Base-by-base conservation (phyloP, 2,113 vertebrate genomes). In the Natator depressus region DNA sequence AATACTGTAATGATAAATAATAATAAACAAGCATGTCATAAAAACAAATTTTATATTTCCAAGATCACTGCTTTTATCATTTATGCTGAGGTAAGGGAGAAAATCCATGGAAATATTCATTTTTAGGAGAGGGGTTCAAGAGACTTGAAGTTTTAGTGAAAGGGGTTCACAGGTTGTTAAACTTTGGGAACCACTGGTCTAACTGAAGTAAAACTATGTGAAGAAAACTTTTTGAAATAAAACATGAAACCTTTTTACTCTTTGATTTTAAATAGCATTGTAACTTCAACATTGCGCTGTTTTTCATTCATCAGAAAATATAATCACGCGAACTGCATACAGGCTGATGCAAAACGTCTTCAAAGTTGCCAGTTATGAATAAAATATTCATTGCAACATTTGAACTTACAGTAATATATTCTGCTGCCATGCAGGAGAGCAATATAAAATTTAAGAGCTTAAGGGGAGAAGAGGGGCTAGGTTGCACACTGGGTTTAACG, bases 141-240 rank as follows among this genome's bases (percentile, higher is more conserved):
- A 42, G 42, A 42, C 42, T 42, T 42, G 42, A 42, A 42, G 5
- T 42, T 42, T 42, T 42, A 42, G 42, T 42, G 42, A 42, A 42
- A 42, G 42, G 42, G 42, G 42, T 42, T 42, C 42, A 42, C 42
- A 5, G 42, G 42, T 42, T 42, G 42, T 42, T 42, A 42, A 42
- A 42, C 42, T 42, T 42, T 42, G 42, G 42, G 42, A 42, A 42
- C 42, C 42, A 42, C 42, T 42, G 42, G 27, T 25, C 17, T 57
- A 95, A 89, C 35, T 76, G 86, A 91, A 86, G 84, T 62, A 83
- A 78, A 82, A 80, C 84, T 25, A 93, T 9, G 16, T 62, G 72
- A 92, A 89, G 11, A 50, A 90, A 91, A 87, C 76, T 59, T 80
- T 89, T 65, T 79, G 62, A 96, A 93, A 93, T 80, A 89, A 94